A percentile compares a stretch with the other conserved stretches of the same genome.
phyloP scores from a whole-genome alignment of 2,797 vertebrate genomes.

The Tamandua tetradactyla region DNA sequence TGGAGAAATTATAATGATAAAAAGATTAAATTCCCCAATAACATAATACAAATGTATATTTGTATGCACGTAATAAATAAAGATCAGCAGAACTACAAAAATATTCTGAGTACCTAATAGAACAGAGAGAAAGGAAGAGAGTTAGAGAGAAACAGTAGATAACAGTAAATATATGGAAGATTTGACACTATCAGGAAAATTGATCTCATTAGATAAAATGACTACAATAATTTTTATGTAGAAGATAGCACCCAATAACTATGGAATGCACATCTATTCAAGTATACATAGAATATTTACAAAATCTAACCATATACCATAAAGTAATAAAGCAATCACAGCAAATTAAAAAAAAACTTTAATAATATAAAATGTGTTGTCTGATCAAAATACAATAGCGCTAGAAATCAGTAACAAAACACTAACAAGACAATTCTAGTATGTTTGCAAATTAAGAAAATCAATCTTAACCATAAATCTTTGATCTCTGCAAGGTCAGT shows the following conservation, averaged over 20 bases:
- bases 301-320: background rate
- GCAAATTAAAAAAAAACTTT: too few species aligned
- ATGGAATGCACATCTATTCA: background rate
- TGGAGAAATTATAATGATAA: background rate
- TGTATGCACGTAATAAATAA: background rate
- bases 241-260: too few species aligned
- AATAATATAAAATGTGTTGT: too few species aligned
- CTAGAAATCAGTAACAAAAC: background rate
- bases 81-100: background rate
- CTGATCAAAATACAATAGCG: background rate
- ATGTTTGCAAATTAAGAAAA: background rate
- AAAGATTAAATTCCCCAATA: background rate
- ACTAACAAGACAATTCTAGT: background rate
- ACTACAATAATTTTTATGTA: background rate
- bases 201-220: background rate
- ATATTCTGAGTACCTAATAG: background rate
- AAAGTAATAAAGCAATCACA: too few species aligned
- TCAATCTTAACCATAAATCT: background rate
- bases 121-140: background rate
- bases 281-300: background rate
- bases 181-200: too few species aligned
- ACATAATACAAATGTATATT: background rate
- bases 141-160: background rate
- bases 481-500: background rate
- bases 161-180: background rate